Evolutionary conservation across 2,888 invertebrate species (phyloP), one percentile per base, ranked within the genome.

Genomic region (Eumerus sabulonum): DNA sequence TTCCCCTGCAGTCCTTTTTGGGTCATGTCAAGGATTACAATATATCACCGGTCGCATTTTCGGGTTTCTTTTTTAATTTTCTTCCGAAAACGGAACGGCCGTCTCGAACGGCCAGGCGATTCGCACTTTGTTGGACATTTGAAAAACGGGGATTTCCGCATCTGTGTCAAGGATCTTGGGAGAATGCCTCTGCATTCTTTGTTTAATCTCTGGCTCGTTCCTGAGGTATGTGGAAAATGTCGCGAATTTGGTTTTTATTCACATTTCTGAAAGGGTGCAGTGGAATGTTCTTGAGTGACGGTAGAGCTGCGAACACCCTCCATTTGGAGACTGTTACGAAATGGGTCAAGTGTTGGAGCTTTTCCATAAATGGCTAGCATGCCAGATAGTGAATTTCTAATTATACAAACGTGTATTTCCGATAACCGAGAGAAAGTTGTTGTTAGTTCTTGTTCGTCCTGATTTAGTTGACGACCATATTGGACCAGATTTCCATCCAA

Each of bases 1-100:
- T 71, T 56, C 60, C 47, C 50, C 62, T 56, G 68, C 68, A 79
- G 74, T 74, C 68, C 74, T 79, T 74, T 79, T 74, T 73, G 60
- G 79, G 79, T 74, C 74, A 79, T 77, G 77, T 79, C 79, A 68
- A 60, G 68, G 74, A 79, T 74, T 70, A 79, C 79, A 68, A 79
- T 79, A 79, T 79, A 79, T 79, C 74, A 79, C 79, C 60, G 56
- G 74, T 68, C 67, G 74, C 64, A 54, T 79, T 79, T 79, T 72
- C 62, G 74, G 54, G 57, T 71, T 11, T 11, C 40, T 72, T 79
- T 73, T 73, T 59, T 53, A 64, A 53, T 60, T 64, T 63, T 47
- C 4, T 47, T 57, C 51, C 35, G 3, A 27, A 13, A 17, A 12
- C 17, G 56, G n/a, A 9, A 36, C n/a, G 45, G 47, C 27, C 60